Evolutionary conservation across 2,113 vertebrate genomes (phyloP).

Genomic region (Artemisiospiza belli): DNA sequence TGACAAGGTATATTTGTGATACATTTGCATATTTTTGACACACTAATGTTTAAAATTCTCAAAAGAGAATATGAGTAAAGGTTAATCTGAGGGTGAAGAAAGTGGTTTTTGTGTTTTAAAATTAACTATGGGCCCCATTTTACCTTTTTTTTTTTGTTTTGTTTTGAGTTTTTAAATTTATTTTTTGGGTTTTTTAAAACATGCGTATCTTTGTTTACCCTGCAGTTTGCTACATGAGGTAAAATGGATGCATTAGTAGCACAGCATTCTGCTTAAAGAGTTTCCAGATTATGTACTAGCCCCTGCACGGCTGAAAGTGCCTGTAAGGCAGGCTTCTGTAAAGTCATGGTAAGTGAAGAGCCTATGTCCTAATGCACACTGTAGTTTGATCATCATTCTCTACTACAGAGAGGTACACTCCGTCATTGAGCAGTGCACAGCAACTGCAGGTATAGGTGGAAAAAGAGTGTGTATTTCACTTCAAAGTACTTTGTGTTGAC

Average conservation of each 20-base stretch:
- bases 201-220: slow-evolving; percentile 68
- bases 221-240: slow-evolving; percentile 58
- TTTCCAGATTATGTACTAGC: slow-evolving; percentile 67
- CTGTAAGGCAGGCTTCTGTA: slow-evolving; percentile 64
- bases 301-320: slow-evolving; percentile 65
- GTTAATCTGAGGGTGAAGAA: slow-evolving; percentile 58
- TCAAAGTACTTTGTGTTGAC: not conserved
- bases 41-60: slow-evolving; percentile 67
- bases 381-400: slow-evolving; percentile 59
- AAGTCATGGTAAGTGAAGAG: slow-evolving; percentile 67
- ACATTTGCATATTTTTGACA: slow-evolving; percentile 82
- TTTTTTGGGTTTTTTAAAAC: not conserved
- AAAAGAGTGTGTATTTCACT: slow-evolving; percentile 16
- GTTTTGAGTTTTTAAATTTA: not conserved
- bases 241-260: slow-evolving; percentile 62
- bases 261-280: slow-evolving; percentile 55
- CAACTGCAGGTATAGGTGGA: slow-evolving; percentile 30
- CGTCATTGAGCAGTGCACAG: slow-evolving; percentile 58
- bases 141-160: not conserved
- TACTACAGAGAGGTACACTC: slow-evolving; percentile 66
- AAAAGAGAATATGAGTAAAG: slow-evolving; percentile 56
- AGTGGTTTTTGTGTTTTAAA: slow-evolving; percentile 52
- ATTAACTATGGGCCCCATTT: slow-evolving; percentile 55
- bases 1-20: slow-evolving; percentile 72
- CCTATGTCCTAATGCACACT: slow-evolving; percentile 13